Percentiles rank a stretch among this genome's conserved stretches.
These are phyloP conservation scores for Tiliqua scincoides DNA, from an alignment of 2,113 vertebrate species.

Conservation along the genomic window DNA sequence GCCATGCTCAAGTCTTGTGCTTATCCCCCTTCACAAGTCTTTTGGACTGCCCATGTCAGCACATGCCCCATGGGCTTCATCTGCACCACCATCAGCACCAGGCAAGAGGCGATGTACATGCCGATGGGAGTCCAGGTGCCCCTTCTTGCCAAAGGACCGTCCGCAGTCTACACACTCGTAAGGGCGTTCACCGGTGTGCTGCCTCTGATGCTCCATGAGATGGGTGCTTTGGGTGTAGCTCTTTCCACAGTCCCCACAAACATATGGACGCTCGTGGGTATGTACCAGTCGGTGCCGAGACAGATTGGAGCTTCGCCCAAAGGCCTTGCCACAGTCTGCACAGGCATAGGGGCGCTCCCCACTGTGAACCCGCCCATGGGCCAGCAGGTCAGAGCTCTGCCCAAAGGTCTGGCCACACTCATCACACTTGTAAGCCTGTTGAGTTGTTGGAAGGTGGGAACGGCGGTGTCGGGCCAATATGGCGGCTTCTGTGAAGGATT, in stretches of 20 bases:
- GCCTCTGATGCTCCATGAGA: slow-evolving; percentile 65
- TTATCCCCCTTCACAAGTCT: neutral
- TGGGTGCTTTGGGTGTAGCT: slow-evolving; percentile 67
- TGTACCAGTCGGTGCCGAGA: slow-evolving; percentile 16
- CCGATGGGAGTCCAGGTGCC: neutral
- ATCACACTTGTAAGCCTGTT: neutral
- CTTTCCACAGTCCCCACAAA: slow-evolving; percentile 59
- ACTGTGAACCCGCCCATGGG: slow-evolving; percentile 11
- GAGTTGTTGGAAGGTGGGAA: neutral
- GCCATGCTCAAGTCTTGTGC: neutral
- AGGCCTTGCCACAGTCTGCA: slow-evolving; percentile 4
- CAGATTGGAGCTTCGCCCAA: slow-evolving; percentile 9
- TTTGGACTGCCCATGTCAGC: neutral
- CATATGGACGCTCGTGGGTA: slow-evolving; percentile 39
- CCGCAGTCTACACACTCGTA: neutral
- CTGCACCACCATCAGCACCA: neutral
- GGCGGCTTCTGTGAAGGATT: neutral
- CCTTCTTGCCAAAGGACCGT: neutral
- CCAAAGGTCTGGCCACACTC: slow-evolving; percentile 20
- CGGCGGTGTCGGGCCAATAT: neutral
- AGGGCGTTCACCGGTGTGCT: slow-evolving; percentile 18
- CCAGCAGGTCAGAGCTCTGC: slow-evolving; percentile 26
- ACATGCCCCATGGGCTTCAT: too few species aligned
- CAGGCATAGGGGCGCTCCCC: slow-evolving; percentile 10
- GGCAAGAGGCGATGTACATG: neutral